phyloP scores from a whole-genome alignment of 1,140 invertebrate genomes.

The Drosophila tristis region DNA sequence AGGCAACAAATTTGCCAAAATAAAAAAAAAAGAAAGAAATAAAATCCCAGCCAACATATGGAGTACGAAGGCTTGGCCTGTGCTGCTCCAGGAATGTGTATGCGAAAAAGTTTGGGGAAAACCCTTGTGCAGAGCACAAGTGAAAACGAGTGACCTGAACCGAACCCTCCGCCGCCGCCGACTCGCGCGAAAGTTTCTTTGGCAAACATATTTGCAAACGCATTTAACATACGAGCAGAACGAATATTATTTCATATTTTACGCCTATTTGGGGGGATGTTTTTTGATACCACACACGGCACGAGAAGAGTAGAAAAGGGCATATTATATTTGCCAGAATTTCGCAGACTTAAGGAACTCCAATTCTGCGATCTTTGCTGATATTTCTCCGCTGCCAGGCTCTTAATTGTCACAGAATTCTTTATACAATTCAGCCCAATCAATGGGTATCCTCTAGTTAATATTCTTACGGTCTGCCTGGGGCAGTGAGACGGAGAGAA shows the following conservation, averaged over 20 bases:
- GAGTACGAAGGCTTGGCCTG: conserved; percentile 19
- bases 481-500: neutral
- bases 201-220: conserved; percentile 66
- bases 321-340: neutral
- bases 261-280: conserved; percentile 37
- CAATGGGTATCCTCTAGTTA: neutral
- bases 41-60: conserved; percentile 43
- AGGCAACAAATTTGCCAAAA: conserved; percentile 75
- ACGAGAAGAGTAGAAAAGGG: neutral
- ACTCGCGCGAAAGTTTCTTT: conserved; percentile 50
- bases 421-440: no score
- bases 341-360: no score
- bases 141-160: conserved; percentile 4
- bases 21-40: conserved; percentile 17
- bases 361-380: no score
- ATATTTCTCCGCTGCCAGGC: no score
- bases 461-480: conserved; percentile 20
- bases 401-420: no score
- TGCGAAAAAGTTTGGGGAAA: neutral
- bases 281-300: neutral
- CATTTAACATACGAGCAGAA: conserved; percentile 60
- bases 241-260: conserved; percentile 59
- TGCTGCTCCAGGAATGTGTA: conserved; percentile 9
- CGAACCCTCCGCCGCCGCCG: neutral
- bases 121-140: conserved; percentile 4